Evolutionary conservation across 2,797 vertebrate species (phyloP), one percentile per base, ranked within the genome.

Genomic region (Astyanax mexicanus): DNA sequence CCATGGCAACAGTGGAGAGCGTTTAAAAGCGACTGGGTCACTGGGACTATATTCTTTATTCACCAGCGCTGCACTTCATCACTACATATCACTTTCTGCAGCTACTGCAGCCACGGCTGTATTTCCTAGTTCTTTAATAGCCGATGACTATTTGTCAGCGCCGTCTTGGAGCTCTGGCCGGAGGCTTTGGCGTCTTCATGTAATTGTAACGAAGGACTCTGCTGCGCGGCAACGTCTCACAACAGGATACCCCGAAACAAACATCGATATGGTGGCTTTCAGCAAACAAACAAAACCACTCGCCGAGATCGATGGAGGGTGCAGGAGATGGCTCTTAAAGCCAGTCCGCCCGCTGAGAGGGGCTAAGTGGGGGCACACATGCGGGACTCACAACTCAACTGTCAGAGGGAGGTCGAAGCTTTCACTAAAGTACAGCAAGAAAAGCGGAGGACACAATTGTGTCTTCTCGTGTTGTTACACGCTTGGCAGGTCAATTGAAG

Each of bases 211-310:
- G 38, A 66, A 65, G 78, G 45, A 74, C 78, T 74, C 64, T 72
- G 3, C 69, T 75, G n/a, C 52, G 54, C 32, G 78, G 71, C 68
- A 71, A 65, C n/a, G 57, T 32, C 37, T 81, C 77, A 69, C 60
- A 76, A 61, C 42, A 45, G 74, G 65, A 42, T 60, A 45, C 17
- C 51, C 58, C 35, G 19, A 70, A 76, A 68, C 52, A 70, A 76
- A 68, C 52, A 70, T 89, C 75, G 74, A 83, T 86, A 81, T 9
- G 40, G 64, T 74, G 64, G 69, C 73, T 82, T 72, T 73, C 69
- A 61, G 35, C 54, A 78, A 77, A 71, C 44, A 44, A 84, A 81
- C 69, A 80, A 74, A 80, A 84, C 80, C 80, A 81, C 75, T 72
- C 11, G 52, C 57, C 64, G 37, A 47, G 69, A 83, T 83, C 77